These are phyloP conservation scores for Nixonia krombeini DNA, from an alignment of 1,140 invertebrate species.

Conservation along the genomic window DNA sequence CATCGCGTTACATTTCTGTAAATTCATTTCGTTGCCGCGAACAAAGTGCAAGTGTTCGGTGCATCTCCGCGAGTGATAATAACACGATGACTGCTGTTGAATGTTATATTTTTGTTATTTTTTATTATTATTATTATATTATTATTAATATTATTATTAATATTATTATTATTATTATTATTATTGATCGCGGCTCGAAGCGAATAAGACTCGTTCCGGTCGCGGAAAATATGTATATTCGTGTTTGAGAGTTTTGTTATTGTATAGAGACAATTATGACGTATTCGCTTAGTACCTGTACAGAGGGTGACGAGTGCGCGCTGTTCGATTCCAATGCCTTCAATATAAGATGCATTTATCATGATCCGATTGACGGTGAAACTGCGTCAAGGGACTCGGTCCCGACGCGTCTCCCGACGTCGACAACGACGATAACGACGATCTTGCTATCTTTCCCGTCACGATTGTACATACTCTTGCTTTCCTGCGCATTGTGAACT, in stretches of 20 bases:
- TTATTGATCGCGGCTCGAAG: conserved; percentile 21
- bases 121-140: conserved; percentile 69
- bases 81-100: conserved; percentile 63
- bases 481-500: neutral
- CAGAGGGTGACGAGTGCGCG: conserved; percentile 50
- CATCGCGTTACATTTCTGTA: conserved; percentile 34
- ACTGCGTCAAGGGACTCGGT: conserved; percentile 41
- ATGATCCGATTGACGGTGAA: conserved; percentile 10
- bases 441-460: neutral
- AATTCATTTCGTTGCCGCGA: conserved; percentile 40
- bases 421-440: no score
- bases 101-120: conserved; percentile 71
- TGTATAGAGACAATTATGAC: conserved; percentile 61
- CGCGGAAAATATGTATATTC: conserved; percentile 51
- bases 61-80: conserved; percentile 51
- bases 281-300: conserved; percentile 56
- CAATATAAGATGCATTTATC: conserved; percentile 38
- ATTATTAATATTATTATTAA: conserved; percentile 33
- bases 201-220: conserved; percentile 8
- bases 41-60: conserved; percentile 54
- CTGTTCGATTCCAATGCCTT: conserved; percentile 49
- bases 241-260: conserved; percentile 65
- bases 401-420: conserved; percentile 20
- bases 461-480: neutral
- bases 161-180: conserved; percentile 19